Base-by-base conservation (phyloP, 2,113 vertebrate species). In the Lasiurus borealis region DNA sequence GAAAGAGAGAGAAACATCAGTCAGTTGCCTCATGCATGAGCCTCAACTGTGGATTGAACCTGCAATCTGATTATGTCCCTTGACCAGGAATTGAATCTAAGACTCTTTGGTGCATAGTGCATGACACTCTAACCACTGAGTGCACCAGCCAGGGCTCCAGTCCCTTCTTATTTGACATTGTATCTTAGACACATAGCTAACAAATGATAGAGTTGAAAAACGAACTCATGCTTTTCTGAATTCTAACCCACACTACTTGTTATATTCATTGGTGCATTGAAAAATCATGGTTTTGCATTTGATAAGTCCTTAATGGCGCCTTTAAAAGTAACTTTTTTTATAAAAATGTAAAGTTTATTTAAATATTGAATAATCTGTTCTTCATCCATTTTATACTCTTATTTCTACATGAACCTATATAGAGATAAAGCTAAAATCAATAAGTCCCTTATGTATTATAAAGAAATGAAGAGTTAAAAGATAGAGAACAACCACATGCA, bases 241-340 rank as follows among this genome's bases (percentile, higher is more conserved):
- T 88, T 86, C n/a, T 84, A n/a, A 72, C n/a, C 27, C 6, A 50
- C 4, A 16, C 8, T 78, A 25, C 52, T 64, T 88, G 0, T 72
- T 54, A 73, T 25, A 59, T 36, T 82, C 29, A 62, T 81, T 81
- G 69, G 7, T 12, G 4, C 85, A 19, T 82, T 90, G 81, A 48
- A 88, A 95, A 95, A 88, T 46, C 21, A 12, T 59, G 25, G 66
- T 87, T 87, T 96, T 91, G 59, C 4, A 29, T 92, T 87, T 92
- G 34, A 48, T 76, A 71, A 93, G 73, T 46, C 36, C 85, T 57
- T 64, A 75, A 16, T 95, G 27, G 62, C 9, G 1, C 36, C 82
- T 83, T 88, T 78, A 78, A 75, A 93, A 93, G 66, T 81, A 75
- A 75, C 36, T 88, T 88, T 66, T 82, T 96, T 59, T 69, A 3